Base-by-base conservation (phyloP, 2,888 invertebrate genomes). In the Stenotaenia linearis region DNA sequence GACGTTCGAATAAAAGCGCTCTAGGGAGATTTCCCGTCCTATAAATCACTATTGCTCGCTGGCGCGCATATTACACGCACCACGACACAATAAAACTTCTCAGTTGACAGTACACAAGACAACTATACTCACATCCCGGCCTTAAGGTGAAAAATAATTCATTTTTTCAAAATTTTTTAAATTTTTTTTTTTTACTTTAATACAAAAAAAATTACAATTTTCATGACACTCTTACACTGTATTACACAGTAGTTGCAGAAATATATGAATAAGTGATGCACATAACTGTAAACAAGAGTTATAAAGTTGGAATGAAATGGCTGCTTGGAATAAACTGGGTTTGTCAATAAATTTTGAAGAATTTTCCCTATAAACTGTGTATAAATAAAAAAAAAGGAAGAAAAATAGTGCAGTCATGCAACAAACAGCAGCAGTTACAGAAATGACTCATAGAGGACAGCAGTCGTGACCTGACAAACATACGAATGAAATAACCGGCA, bases 1-100 rank as follows among this genome's bases (percentile, higher is more conserved):
- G 56, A 23, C 56, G 56, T 56, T 56, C 56, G 56, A 56, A 56
- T 56, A 56, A 56, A 56, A 56, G 56, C 21, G 56, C 56, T 56
- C 56, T 56, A 23, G 21, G 56, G 56, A 56, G 56, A 56, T 56
- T 56, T 56, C 21, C 56, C 56, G 56, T 56, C 56, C 56, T 56
- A 56, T 56, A 56, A 56, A 56, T 56, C 56, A 56, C 56, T 56
- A 56, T 56, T 56, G 56, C 56, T 23, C 18, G 56, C 56, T 56
- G 21, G 56, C 56, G 56, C 21, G 56, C 21, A 56, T 56, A 56
- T 56, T 56, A 56, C 56, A 56, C 21, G 56, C 56, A 56, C 56
- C 56, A 56, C 18, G 56, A 56, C 21, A 56, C 56, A 56, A 56
- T 56, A 56, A 56, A 56, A 56, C 56, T 56, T 18, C 56, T 18